Evolutionary conservation across 2,113 vertebrate species (phyloP).

Genomic region (Rhodinocichla rosea): DNA sequence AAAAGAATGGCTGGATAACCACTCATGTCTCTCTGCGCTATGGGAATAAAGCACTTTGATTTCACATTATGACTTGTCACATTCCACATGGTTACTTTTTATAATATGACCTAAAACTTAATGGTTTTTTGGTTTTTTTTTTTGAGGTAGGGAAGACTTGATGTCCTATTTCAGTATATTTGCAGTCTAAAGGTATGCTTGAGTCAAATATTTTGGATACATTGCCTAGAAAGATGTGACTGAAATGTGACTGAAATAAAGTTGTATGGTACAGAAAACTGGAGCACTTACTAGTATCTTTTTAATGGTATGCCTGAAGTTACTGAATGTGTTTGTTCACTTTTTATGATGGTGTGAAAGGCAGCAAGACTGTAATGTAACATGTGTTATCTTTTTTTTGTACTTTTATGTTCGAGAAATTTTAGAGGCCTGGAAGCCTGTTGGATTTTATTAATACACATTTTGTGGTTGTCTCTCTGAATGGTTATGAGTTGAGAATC

Average conservation of each 20-base stretch:
- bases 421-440: slow-evolving; percentile 31
- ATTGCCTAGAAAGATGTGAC: slow-evolving; percentile 28
- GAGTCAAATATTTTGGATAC: slow-evolving; percentile 41
- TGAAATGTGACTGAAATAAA: slow-evolving; percentile 62
- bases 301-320: slow-evolving; percentile 24
- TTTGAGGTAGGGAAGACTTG: neutral
- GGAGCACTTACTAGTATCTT: slow-evolving; percentile 13
- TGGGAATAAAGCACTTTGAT: slow-evolving; percentile 48
- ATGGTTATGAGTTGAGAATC: slow-evolving; percentile 8
- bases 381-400: slow-evolving; percentile 41
- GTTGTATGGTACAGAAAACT: slow-evolving; percentile 36
- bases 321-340: slow-evolving; percentile 35
- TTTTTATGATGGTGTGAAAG: slow-evolving; percentile 27
- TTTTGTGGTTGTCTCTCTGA: slow-evolving; percentile 25
- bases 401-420: slow-evolving; percentile 29
- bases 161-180: neutral
- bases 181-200: neutral
- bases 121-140: neutral
- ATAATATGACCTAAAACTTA: slow-evolving; percentile 32
- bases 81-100: slow-evolving; percentile 47
- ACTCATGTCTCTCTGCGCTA: neutral
- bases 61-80: slow-evolving; percentile 46
- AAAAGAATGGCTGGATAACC: neutral
- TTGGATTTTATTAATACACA: slow-evolving; percentile 31
- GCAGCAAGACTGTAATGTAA: slow-evolving; percentile 45